Evolutionary conservation across 2,797 vertebrate genomes (phyloP).

Genomic region (Crax fasciolata): DNA sequence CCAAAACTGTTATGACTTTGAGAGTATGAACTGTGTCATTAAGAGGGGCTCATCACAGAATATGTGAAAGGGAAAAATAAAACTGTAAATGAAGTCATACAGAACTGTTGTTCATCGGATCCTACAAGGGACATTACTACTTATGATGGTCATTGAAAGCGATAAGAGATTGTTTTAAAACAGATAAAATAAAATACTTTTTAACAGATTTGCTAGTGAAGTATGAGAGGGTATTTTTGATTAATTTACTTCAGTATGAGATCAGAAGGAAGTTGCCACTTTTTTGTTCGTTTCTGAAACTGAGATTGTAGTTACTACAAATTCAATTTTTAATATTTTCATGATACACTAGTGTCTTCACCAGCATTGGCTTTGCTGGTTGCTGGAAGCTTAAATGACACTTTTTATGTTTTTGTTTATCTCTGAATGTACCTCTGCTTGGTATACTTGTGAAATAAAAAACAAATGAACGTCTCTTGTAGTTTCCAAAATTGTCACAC

Average conservation of each 20-base stretch:
- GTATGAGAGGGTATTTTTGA: background rate
- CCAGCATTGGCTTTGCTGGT: background rate
- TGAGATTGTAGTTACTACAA: background rate
- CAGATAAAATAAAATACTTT: background rate
- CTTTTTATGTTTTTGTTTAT: slow-evolving; percentile 24
- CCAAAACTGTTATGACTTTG: background rate
- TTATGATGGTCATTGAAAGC: background rate
- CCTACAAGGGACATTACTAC: background rate
- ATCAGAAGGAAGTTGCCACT: background rate
- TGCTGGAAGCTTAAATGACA: background rate
- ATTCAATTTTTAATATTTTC: slow-evolving; percentile 11
- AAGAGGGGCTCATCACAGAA: background rate
- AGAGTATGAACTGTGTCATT: background rate
- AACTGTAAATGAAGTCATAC: background rate
- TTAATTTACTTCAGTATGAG: background rate
- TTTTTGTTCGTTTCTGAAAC: slow-evolving; percentile 4
- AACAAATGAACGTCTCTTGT: slow-evolving; percentile 4
- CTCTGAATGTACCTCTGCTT: background rate
- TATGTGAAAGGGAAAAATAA: background rate
- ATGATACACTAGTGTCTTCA: background rate
- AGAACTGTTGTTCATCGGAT: background rate
- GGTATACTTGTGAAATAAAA: slow-evolving; percentile 27
- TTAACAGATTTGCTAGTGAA: background rate
- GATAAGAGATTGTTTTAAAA: background rate
- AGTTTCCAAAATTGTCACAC: slow-evolving; percentile 35